Evolutionary conservation across 2,113 vertebrate genomes (phyloP), one percentile per base, ranked within the genome.

Genomic region (Drymodes brunneopygia): DNA sequence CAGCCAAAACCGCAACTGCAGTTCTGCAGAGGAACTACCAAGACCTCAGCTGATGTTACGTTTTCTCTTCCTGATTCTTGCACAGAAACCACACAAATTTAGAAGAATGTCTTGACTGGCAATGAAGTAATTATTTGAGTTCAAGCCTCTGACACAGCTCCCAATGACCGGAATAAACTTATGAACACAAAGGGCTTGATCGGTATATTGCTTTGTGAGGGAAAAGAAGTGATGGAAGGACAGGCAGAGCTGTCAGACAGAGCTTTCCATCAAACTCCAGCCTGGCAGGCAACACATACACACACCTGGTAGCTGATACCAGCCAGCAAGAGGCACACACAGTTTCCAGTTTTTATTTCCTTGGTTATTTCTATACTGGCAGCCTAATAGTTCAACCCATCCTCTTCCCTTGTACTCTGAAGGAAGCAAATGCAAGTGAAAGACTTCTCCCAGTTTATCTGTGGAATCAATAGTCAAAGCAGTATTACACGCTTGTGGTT

Each of bases 151-250:
- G 56, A 47, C 17, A 51, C 28, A 60, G 12, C 28, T 83, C 24
- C 6, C 23, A 64, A 2, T 54, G 66, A 31, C 36, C 50, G 80
- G 75, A 66, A 40, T 78, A 61, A 66, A 80, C 51, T 67, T 28
- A 24, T 9, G 38, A 67, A 50, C 22, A 35, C 25, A 36, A 66
- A 22, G 14, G 7, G 1, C 15, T 62, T 88, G 62, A 74, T 53
- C 0, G 0, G 2, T 67, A 14, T 25, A 29, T 1, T 6, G 14
- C 45, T 56, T 40, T 67, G 21, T 83, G 60, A 54, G 24, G 29
- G 29, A 48, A 58, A 74, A 66, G 40, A 23, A 9, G 6, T 21
- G 69, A 62, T 8, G 18, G 15, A 79, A 61, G 24, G 38, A 75
- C 24, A 81, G 47, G 29, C 51, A 66, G 42, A 88, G 27, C 50